A percentile compares a stretch with the other conserved stretches of the same genome.
phyloP scores from a whole-genome alignment of 2,888 invertebrate species.

The Parnassius orleans region DNA sequence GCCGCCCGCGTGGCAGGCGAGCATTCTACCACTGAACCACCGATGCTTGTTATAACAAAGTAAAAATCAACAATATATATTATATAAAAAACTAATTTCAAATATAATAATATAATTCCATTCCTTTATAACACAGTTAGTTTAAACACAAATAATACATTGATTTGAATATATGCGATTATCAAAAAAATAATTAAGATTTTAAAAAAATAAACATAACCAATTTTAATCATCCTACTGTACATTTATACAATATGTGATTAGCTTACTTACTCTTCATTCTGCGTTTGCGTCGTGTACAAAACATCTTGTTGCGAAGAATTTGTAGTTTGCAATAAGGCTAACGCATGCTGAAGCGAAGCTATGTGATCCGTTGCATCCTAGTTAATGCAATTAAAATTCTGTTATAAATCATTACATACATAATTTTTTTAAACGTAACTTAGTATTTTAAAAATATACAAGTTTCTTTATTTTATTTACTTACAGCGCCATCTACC shows the following conservation, averaged over 20 bases:
- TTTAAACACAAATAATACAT: too few relatives aligned
- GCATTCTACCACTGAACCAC: constrained; percentile 83
- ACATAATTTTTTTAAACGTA: not conserved
- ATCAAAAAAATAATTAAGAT: too few relatives aligned
- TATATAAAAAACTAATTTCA: not conserved
- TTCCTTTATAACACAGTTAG: too few relatives aligned
- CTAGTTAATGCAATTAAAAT: constrained; percentile 39
- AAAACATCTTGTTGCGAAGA: constrained; percentile 70
- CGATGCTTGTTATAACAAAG: constrained; percentile 73
- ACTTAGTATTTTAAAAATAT: too few relatives aligned
- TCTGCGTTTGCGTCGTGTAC: constrained; percentile 72
- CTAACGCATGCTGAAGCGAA: constrained; percentile 70
- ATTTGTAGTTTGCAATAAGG: constrained; percentile 70
- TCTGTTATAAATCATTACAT: not conserved
- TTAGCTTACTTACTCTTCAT: constrained; percentile 56
- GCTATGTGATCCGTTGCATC: constrained; percentile 76
- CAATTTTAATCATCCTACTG: too few relatives aligned
- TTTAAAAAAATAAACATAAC: too few relatives aligned
- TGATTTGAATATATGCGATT: too few relatives aligned
- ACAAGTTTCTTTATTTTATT: too few relatives aligned
- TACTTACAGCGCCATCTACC: too few relatives aligned
- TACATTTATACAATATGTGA: too few relatives aligned
- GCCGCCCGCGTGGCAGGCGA: constrained; percentile 82
- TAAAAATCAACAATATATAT: not conserved
- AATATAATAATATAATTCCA: too few relatives aligned